phyloP scores from a whole-genome alignment of 2,888 invertebrate species.

The Chamaedrilus cognettii region DNA sequence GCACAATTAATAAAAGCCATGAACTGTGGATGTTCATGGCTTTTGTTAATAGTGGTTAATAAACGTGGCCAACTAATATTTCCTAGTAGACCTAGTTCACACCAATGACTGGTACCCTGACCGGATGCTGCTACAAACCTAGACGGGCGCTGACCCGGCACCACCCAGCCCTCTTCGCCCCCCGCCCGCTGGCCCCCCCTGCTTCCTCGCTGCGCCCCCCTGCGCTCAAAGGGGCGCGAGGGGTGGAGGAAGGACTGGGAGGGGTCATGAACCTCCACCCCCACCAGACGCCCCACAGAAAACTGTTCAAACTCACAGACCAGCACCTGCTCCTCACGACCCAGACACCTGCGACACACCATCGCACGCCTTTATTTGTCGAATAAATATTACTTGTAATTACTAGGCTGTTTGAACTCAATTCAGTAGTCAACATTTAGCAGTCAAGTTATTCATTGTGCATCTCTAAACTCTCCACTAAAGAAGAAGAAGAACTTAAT shows the following conservation, averaged over 20 bases:
- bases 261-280: constrained; percentile 34
- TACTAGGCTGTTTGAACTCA: no score
- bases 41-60: no score
- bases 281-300: constrained; percentile 44
- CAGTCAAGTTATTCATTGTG: background rate
- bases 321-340: constrained; percentile 45
- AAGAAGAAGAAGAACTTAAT: background rate
- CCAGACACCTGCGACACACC: constrained; percentile 40
- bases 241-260: constrained; percentile 22
- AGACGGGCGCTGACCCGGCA: constrained; percentile 39
- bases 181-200: background rate
- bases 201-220: no score
- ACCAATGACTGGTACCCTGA: no score
- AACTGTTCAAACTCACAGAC: constrained; percentile 47
- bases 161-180: constrained; percentile 27
- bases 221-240: constrained; percentile 21
- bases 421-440: background rate
- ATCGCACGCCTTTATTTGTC: background rate
- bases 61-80: no score
- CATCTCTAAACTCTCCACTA: background rate
- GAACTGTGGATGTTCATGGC: no score
- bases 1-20: no score
- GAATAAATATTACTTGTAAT: background rate
- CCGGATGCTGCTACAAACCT: no score
- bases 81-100: no score